Percentiles rank a stretch among this genome's conserved stretches.
Evolutionary conservation across 1,140 invertebrate species (phyloP).

Genomic region (Protaetia brevitarsis): DNA sequence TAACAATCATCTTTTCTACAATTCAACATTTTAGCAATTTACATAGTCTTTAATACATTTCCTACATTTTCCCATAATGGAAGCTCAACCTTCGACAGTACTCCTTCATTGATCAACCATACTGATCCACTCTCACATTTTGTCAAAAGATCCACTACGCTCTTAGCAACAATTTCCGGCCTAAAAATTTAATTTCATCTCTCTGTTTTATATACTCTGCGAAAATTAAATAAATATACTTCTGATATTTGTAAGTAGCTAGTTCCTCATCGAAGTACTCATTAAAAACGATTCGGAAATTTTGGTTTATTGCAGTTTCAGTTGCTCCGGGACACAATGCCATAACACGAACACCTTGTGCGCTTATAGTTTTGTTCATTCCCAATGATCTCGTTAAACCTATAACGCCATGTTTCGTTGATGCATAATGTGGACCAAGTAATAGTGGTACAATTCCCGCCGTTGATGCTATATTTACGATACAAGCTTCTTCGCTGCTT

Average conservation of each 20-base stretch:
- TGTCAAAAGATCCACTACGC: background rate
- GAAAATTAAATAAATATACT: conserved; percentile 15
- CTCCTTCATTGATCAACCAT: background rate
- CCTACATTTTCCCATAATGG: background rate
- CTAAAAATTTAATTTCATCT: background rate
- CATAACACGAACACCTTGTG: conserved; percentile 36
- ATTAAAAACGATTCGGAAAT: background rate
- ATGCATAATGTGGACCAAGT: conserved; percentile 31
- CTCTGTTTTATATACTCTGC: background rate
- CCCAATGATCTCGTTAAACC: conserved; percentile 35
- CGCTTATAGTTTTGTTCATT: conserved; percentile 20
- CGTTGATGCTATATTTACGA: conserved; percentile 35
- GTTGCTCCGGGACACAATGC: conserved; percentile 45
- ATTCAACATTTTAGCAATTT: too few species aligned
- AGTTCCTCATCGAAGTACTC: background rate
- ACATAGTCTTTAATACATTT: background rate
- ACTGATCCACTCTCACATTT: background rate
- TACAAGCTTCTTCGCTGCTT: conserved; percentile 32
- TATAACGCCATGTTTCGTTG: conserved; percentile 36
- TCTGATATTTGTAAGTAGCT: background rate
- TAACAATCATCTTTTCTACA: too few species aligned
- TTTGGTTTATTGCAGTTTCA: conserved; percentile 29
- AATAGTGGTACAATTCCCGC: conserved; percentile 24
- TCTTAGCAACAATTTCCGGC: background rate
- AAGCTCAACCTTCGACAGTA: background rate